Evolutionary conservation across 2,113 vertebrate genomes (phyloP), one percentile per base, ranked within the genome.

Genomic region (Strix aluco): DNA sequence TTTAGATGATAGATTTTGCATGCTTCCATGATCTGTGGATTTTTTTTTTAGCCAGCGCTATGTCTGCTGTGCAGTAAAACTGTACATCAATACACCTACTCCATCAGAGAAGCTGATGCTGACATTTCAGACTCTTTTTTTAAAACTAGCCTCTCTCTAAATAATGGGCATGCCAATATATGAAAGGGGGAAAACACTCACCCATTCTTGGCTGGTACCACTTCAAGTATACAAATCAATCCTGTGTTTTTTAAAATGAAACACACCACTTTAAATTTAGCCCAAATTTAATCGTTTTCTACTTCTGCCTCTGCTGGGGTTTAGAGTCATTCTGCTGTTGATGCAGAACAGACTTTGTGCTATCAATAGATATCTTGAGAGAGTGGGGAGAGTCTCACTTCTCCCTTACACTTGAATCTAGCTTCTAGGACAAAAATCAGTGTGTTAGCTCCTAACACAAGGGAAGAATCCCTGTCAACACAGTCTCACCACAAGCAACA

Each of bases 291-390:
- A 80, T 66, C 1, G 22, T 55, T 92, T 82, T 92, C 27, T 75
- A 52, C 51, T 79, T 72, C 66, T 93, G 58, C 14, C 32, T 82
- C 51, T 85, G 20, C 22, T 69, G 46, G 5, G 8, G 15, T 58
- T 93, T 58, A 73, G 19, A 85, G 17, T 73, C 36, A 66, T 84
- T 85, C 74, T 89, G 78, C 38, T 88, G 72, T 49, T 94, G 49
- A 86, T 80, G 61, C 62, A 92, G 74, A 95, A 88, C 81, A 92
- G 94, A 83, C 42, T 81, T 92, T 34, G 17, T 81, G 32, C 90
- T 96, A 96, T 90, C 90, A 96, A 95, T 32, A 96, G 66, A 70
- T 12, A 87, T 83, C 71, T 80, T 90, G 46, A 93, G 67, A 90
- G 82, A 67, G 67, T 44, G 54, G 54, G 29, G 69, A 74, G 26